A percentile compares a stretch with the other conserved stretches of the same genome.
Conservation (phyloP, 2,888 invertebrate species). For the Acanthacorydalis orientalis region DNA sequence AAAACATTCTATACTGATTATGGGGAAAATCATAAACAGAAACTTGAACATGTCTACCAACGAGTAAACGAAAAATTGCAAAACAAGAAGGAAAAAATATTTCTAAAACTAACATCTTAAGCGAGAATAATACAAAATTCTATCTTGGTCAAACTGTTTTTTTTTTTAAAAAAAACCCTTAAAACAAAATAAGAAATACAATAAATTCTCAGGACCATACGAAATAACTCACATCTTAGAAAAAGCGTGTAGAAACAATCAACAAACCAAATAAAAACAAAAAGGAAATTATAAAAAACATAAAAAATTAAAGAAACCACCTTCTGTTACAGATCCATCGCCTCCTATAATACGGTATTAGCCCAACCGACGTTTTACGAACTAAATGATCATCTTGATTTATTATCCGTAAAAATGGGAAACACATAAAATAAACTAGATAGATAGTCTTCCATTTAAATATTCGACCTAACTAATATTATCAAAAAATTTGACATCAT, state of each 20-base stretch:
- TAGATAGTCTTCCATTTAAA: too few relatives aligned
- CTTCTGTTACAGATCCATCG: too few relatives aligned
- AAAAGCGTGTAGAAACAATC: background rate
- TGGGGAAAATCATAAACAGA: background rate
- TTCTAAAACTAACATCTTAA: background rate
- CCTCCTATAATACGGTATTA: too few relatives aligned
- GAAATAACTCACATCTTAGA: background rate
- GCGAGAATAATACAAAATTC: background rate
- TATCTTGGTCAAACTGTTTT: background rate
- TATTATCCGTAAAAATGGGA: too few relatives aligned
- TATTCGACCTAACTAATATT: too few relatives aligned
- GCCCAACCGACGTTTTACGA: too few relatives aligned
- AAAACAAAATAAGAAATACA: background rate
- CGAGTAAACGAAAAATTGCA: background rate
- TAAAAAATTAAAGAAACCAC: too few relatives aligned
- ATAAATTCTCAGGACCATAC: background rate
- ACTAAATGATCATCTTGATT: too few relatives aligned
- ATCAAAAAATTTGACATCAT: too few relatives aligned
- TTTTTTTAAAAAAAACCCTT: background rate
- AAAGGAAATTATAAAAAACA: too few relatives aligned
- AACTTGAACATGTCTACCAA: conserved; percentile 1
- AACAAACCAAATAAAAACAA: background rate
- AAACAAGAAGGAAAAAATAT: background rate
- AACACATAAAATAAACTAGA: too few relatives aligned
- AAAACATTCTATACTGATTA: background rate